Base-by-base conservation (phyloP, 2,888 invertebrate species). In the Macrostomum cliftonense region DNA sequence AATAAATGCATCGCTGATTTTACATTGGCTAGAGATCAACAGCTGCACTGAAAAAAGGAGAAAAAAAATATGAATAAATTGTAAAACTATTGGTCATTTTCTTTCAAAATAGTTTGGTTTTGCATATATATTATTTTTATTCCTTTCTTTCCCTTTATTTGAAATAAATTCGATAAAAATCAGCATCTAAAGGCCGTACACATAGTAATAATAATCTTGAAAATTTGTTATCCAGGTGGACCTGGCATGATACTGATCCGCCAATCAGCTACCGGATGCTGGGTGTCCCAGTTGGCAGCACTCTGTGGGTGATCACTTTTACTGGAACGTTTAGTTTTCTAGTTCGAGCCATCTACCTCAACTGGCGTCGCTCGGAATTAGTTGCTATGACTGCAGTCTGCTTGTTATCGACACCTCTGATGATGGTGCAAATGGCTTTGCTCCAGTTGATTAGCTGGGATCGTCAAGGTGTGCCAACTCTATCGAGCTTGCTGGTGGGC, bases 201-300 rank as follows among this genome's bases (percentile, higher is more conserved):
- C 28, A 28, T 28, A 28, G 28, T 28, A 28, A 9, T 9, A 28
- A 28, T 28, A 28, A 28, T 7, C 9, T 28, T 9, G 9, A 4
- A 9, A 28, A 28, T 9, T 28, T 4, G 9, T 28, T 28, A 4
- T 4, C 9, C 28, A 28, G 28, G 28, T 49, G 49, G 49, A 49
- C 49, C 12, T 49, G 49, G 49, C 49, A 49, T 37, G 46, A 46
- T 13, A 49, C 49, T 2, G 49, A 49, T 36, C 49, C 49, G 20
- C 49, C 49, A 47, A 49, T 49, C 20, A 37, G 20, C 43, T 47
- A 47, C 17, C 48, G 48, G 7, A 13, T 48, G n/a, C 14, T 50
- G 2, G 48, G 48, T 4, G 48, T 49, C 9, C 48, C 48, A 9
- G 37, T 48, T 11, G 48, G 48, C 14, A 48, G 48, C 37, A 36